Conservation (phyloP, 2,797 vertebrate species). For the Sorex maritimensis region DNA sequence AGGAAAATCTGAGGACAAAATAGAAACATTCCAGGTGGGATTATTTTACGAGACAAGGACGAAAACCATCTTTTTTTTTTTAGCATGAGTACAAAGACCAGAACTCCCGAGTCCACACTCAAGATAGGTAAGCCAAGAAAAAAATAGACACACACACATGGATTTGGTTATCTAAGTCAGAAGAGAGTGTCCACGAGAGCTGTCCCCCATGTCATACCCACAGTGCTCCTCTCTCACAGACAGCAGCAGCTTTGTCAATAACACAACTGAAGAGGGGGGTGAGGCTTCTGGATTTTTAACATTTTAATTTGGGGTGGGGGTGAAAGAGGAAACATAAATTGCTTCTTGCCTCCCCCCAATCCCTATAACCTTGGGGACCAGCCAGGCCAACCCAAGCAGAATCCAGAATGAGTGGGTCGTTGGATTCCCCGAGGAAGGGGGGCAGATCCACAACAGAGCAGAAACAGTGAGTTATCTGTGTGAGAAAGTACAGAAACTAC, state of each 20-base stretch:
- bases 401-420: conserved; percentile 82
- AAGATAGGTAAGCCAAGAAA: conserved; percentile 71
- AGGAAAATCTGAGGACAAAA: not conserved
- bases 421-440: conserved; percentile 81
- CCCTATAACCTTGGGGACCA: conserved; percentile 72
- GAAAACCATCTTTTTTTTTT: not conserved
- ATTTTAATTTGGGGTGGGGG: conserved; percentile 80
- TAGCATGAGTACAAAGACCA: not conserved
- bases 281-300: conserved; percentile 72
- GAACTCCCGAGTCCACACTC: not conserved
- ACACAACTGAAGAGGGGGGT: conserved; percentile 69
- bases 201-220: conserved; percentile 9
- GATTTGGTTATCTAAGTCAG: conserved; percentile 75
- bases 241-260: conserved; percentile 76
- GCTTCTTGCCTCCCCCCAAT: conserved; percentile 56
- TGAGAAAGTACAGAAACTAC: conserved; percentile 89
- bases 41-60: not conserved
- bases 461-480: conserved; percentile 91
- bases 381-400: conserved; percentile 82
- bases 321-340: conserved; percentile 70
- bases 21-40: not conserved
- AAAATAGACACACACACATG: conserved; percentile 81
- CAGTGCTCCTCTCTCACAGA: conserved; percentile 54
- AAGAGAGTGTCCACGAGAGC: conserved; percentile 8
- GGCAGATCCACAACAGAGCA: conserved; percentile 88